Percentiles rank a stretch among this genome's conserved stretches.
Evolutionary conservation across 2,113 vertebrate species (phyloP).

Genomic region (Dissostichus mawsoni): DNA sequence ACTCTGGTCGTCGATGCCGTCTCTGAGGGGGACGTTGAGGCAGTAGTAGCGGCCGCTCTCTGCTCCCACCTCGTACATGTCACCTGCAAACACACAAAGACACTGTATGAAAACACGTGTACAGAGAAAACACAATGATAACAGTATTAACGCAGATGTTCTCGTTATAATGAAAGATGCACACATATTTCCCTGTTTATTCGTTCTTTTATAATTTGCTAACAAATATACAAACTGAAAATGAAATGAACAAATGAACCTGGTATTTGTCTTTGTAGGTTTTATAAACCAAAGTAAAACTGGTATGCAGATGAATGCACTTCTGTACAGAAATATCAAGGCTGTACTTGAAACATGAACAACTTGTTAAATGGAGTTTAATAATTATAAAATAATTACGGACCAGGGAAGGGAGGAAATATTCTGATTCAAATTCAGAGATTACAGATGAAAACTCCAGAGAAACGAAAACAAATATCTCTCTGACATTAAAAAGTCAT

Average conservation of each 20-base stretch:
- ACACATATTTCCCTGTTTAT: not conserved
- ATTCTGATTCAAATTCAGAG: no score
- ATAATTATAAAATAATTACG: no score
- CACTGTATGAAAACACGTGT: not conserved
- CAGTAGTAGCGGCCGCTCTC: constrained; percentile 99
- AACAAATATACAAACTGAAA: not conserved
- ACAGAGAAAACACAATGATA: not conserved
- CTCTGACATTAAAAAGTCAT: no score
- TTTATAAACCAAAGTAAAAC: not conserved
- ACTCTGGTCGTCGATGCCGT: constrained; percentile 99
- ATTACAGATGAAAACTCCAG: no score
- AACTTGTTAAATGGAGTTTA: not conserved
- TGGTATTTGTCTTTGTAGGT: no score
- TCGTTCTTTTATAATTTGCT: not conserved
- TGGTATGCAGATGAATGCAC: not conserved
- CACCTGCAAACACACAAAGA: constrained; percentile 83
- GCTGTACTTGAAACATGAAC: not conserved
- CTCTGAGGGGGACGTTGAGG: constrained; percentile 95
- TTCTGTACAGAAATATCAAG: not conserved
- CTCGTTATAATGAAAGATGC: no score
- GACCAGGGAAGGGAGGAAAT: no score
- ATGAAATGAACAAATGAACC: not conserved
- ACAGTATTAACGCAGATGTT: not conserved
- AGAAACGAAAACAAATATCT: no score
- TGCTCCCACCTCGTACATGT: constrained; percentile 99